Percentiles rank a stretch among this genome's conserved stretches.
Conservation (phyloP, 2,113 vertebrate species). For the Edolisoma coerulescens region DNA sequence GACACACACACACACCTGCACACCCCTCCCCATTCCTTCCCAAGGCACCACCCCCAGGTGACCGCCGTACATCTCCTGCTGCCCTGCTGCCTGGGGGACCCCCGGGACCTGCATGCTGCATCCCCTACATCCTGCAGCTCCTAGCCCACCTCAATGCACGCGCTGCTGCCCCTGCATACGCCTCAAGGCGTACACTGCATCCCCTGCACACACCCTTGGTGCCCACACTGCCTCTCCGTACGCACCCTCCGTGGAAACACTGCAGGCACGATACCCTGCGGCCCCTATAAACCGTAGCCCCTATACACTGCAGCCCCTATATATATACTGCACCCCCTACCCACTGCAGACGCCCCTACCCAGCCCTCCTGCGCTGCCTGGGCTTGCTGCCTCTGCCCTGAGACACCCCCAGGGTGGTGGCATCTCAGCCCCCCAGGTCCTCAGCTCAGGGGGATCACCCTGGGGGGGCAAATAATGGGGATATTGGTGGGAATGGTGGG, state of each 20-base stretch:
- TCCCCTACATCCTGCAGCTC: not conserved
- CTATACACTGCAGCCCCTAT: not conserved
- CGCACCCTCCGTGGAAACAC: not conserved
- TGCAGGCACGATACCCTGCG: not conserved
- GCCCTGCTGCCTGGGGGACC: not conserved
- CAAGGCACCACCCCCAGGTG: not conserved
- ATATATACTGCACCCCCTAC: not conserved
- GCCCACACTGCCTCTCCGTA: not conserved
- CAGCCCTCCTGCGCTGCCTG: not conserved
- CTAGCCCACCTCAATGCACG: not conserved
- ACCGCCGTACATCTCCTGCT: not conserved
- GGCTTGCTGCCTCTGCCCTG: not conserved
- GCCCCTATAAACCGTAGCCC: not conserved
- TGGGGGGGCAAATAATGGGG: not conserved
- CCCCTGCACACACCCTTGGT: not conserved
- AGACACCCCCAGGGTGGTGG: not conserved
- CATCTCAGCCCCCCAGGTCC: not conserved
- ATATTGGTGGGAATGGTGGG: not conserved
- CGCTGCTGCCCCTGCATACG: not conserved
- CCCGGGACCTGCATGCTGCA: not conserved
- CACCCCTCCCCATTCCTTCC: too few relatives aligned
- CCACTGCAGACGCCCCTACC: not conserved
- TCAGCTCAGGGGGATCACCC: not conserved
- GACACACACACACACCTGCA: accelerated
- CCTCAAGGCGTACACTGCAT: not conserved